Conservation (phyloP, 1,140 invertebrate species). For the Lepidurus couesii region DNA sequence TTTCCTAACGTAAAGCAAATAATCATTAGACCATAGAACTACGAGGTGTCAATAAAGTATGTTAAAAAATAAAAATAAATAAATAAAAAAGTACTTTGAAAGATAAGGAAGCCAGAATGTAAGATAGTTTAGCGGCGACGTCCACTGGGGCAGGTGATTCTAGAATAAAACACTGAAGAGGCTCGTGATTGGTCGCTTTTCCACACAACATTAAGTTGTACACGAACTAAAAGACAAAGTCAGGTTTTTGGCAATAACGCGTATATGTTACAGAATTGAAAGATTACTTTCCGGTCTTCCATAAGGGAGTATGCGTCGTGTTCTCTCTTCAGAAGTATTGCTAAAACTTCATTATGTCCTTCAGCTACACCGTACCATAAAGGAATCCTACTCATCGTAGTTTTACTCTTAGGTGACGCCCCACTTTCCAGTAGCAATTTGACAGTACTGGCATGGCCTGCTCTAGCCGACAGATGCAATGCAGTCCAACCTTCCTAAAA, state of each 20-base stretch:
- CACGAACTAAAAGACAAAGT: slow-evolving; percentile 66
- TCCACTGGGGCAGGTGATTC: slow-evolving; percentile 96
- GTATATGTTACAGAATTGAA: slow-evolving; percentile 32
- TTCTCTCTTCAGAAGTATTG: slow-evolving; percentile 94
- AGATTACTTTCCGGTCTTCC: slow-evolving; percentile 79
- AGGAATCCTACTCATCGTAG: slow-evolving; percentile 86
- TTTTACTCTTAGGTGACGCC: slow-evolving; percentile 86
- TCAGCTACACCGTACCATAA: slow-evolving; percentile 96
- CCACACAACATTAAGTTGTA: slow-evolving; percentile 98
- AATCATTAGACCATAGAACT: not conserved
- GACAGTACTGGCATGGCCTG: slow-evolving; percentile 90
- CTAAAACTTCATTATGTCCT: slow-evolving; percentile 90
- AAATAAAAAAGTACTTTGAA: slow-evolving; percentile 57
- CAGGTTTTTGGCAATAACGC: not conserved
- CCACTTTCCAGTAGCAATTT: slow-evolving; percentile 91
- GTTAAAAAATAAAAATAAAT: slow-evolving; percentile 31
- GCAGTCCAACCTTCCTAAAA: slow-evolving; percentile 88
- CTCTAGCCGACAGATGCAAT: slow-evolving; percentile 89
- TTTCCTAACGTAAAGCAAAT: slow-evolving; percentile 59
- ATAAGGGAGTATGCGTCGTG: slow-evolving; percentile 94
- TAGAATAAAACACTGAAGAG: slow-evolving; percentile 93
- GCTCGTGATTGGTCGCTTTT: slow-evolving; percentile 91
- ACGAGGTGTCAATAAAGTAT: slow-evolving; percentile 35
- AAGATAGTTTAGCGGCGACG: slow-evolving; percentile 94
- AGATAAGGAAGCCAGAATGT: slow-evolving; percentile 79